Percentiles rank a stretch among this genome's conserved stretches.
Evolutionary conservation across 2,888 invertebrate genomes (phyloP).

Genomic region (Netelia melanura): DNA sequence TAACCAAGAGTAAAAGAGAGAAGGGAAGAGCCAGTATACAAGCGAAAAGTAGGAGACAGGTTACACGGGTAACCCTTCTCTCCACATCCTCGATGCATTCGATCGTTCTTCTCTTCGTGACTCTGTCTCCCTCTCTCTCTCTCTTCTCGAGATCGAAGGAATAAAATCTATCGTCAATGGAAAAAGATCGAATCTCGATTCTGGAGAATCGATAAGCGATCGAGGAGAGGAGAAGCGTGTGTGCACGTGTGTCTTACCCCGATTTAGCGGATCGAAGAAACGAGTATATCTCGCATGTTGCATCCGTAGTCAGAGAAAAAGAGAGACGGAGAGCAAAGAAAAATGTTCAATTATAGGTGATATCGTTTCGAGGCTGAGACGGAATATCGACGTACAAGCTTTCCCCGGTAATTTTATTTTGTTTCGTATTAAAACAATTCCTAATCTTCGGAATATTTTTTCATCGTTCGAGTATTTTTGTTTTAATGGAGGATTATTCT

Average conservation of each 20-base stretch:
- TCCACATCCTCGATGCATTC: slow-evolving; percentile 40
- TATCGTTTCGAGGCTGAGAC: background rate
- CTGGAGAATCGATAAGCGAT: slow-evolving; percentile 55
- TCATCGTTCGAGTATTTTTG: too few species aligned
- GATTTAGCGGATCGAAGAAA: slow-evolving; percentile 52
- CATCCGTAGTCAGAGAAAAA: background rate
- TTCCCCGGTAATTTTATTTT: background rate
- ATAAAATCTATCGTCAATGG: slow-evolving; percentile 69
- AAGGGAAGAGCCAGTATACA: slow-evolving; percentile 4
- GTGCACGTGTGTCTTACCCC: background rate
- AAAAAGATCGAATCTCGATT: slow-evolving; percentile 69
- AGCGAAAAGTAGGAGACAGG: slow-evolving; percentile 65
- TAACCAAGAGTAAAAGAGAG: slow-evolving; percentile 19
- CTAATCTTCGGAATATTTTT: too few species aligned
- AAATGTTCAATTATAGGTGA: slow-evolving; percentile 50
- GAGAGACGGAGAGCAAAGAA: background rate
- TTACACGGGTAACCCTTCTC: slow-evolving; percentile 69
- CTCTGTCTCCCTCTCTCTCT: slow-evolving; percentile 31
- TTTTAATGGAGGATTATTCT: background rate
- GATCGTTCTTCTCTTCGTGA: slow-evolving; percentile 34
- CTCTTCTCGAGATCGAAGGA: slow-evolving; percentile 31
- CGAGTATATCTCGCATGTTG: slow-evolving; percentile 34
- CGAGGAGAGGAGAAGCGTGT: slow-evolving; percentile 26
- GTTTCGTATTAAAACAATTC: too few species aligned
- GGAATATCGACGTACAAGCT: background rate